A percentile compares a stretch with the other conserved stretches of the same genome.
phyloP scores from a whole-genome alignment of 2,113 vertebrate species.

The Struthidea cinerea region DNA sequence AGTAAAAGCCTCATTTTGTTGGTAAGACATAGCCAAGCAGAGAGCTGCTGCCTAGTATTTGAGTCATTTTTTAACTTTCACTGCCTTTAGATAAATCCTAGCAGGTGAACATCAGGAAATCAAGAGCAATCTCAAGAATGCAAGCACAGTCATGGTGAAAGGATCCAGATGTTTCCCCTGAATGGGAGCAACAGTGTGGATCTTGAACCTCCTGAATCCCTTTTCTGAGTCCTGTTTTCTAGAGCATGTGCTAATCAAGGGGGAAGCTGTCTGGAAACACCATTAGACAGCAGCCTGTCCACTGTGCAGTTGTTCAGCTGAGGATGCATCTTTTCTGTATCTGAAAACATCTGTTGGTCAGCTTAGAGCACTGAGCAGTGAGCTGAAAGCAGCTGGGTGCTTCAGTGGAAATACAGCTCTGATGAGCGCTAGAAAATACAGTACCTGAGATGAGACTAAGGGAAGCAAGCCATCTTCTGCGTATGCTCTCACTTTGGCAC shows the following conservation, averaged over 20 bases:
- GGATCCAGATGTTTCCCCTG: background rate
- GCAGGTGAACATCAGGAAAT: background rate
- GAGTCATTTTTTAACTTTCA: background rate
- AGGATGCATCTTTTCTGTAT: background rate
- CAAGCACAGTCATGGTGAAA: background rate
- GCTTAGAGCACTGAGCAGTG: background rate
- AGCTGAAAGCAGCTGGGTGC: background rate
- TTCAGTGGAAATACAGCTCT: background rate
- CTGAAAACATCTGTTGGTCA: background rate
- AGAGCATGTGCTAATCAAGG: background rate
- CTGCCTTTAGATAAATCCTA: background rate
- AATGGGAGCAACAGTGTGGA: background rate
- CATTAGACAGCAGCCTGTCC: background rate
- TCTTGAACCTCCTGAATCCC: background rate
- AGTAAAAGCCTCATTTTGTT: background rate
- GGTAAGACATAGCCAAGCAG: background rate
- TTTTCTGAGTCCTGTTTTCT: background rate
- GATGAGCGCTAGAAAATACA: background rate
- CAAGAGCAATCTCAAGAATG: background rate
- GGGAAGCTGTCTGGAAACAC: background rate
- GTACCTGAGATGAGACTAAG: background rate
- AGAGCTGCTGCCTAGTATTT: background rate
- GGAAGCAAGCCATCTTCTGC: background rate
- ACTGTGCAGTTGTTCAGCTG: background rate
- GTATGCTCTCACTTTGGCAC: background rate